A percentile compares a stretch with the other conserved stretches of the same genome.
Evolutionary conservation across 1,140 invertebrate species (phyloP).

Genomic region (Sweltsa coloradensis): DNA sequence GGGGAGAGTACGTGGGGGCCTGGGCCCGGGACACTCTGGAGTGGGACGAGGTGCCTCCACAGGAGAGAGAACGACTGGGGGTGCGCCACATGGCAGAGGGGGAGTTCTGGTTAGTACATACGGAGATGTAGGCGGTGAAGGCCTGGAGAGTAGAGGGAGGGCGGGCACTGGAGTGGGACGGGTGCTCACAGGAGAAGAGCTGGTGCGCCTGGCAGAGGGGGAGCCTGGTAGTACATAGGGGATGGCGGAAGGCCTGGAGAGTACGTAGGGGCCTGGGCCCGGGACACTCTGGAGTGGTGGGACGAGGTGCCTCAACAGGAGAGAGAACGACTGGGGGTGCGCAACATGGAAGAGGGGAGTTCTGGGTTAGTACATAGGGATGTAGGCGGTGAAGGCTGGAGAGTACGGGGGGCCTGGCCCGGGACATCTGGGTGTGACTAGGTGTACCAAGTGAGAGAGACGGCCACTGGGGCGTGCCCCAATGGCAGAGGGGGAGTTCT

Average conservation of each 20-base stretch:
- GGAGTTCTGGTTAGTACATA: conserved; percentile 58
- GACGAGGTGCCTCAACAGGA: conserved; percentile 57
- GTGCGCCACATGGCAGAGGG: conserved; percentile 53
- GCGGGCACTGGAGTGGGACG: no score
- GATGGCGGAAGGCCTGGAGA: no score
- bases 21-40: conserved; percentile 56
- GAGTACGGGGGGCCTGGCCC: conserved; percentile 58
- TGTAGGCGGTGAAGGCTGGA: no score
- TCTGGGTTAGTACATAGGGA: no score
- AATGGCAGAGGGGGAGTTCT: conserved; percentile 68
- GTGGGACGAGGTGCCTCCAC: conserved; percentile 60
- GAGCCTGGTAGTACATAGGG: no score
- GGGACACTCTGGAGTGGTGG: conserved; percentile 59
- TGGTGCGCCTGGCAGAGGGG: no score
- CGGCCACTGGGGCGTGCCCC: conserved; percentile 53
- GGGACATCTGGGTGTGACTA: conserved; percentile 63
- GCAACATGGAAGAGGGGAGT: conserved; percentile 48
- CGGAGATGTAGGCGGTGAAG: not conserved
- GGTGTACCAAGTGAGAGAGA: conserved; percentile 52
- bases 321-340: conserved; percentile 51
- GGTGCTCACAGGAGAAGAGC: no score
- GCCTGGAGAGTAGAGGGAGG: not conserved
- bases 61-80: conserved; percentile 58
- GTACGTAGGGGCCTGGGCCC: conserved; percentile 59
- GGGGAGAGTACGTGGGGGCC: conserved; percentile 55